phyloP scores from a whole-genome alignment of 2,113 vertebrate species.

The Vombatus ursinus region DNA sequence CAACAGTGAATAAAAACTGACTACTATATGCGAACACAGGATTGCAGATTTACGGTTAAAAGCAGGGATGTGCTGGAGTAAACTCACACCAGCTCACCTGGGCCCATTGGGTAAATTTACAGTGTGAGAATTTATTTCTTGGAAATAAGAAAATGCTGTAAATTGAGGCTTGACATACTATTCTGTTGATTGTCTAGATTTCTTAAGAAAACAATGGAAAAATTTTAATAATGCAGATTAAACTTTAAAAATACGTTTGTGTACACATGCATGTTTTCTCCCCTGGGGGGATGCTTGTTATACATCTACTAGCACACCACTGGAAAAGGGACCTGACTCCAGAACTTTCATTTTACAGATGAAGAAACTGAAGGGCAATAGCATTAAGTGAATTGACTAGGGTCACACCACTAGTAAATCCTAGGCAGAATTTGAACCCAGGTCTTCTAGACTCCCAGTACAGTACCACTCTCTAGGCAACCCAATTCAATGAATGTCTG shows the following conservation, averaged over 20 bases:
- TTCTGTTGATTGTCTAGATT: neutral
- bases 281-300: neutral
- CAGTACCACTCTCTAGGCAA: neutral
- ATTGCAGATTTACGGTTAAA: neutral
- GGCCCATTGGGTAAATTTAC: neutral
- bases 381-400: neutral
- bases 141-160: neutral
- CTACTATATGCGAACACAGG: neutral
- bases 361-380: neutral
- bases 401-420: neutral
- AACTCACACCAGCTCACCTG: neutral
- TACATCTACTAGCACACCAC: neutral
- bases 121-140: neutral
- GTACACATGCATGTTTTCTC: neutral
- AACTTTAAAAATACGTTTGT: no score
- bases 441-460: neutral
- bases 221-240: neutral
- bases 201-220: neutral
- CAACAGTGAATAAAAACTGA: neutral
- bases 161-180: neutral
- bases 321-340: neutral
- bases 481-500: neutral
- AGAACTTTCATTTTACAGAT: neutral
- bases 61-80: neutral
- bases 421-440: neutral